Evolutionary conservation across 2,888 invertebrate genomes (phyloP), one percentile per base, ranked within the genome.

Genomic region (Brenthis ino): DNA sequence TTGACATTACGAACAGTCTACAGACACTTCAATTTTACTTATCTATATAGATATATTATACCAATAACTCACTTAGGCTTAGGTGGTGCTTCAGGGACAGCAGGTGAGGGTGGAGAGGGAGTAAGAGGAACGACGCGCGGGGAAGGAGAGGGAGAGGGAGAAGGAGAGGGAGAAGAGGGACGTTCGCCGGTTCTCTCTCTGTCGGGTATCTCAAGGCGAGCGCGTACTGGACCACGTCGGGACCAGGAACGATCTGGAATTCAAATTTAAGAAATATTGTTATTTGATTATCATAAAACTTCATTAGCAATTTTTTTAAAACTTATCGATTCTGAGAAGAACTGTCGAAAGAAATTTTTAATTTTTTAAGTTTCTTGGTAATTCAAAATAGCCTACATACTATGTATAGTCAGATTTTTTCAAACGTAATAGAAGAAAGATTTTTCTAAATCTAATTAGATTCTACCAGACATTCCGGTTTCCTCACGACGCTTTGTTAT

Each of bases 221-320:
- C 96, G 68, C 96, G 94, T 11, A 94, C 91, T 0, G 96, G 94
- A 64, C 95, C 95, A 77, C 97, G 95, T 0, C 98, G 94, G 0
- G 97, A 97, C 97, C 97, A 97, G 1, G 98, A 98, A 3, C 98
- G 96, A 89, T 98, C 98, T 95, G 82, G 1, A 50, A 43, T 43
- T 65, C 33, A 43, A 16, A 16, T 53, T 8, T 43, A 11, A 43
- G 37, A 43, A 11, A 43, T 43, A 43, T 43, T 43, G 16, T 14
- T 51, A 51, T 51, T 51, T 14, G 37, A 37, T 1, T 37, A 4
- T 6, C 20, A 20, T 6, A 37, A 37, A 6, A 37, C 37, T 6
- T 37, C 6, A 37, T 6, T 37, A 37, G 6, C 6, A 33, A 33
- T 20, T 33, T 33, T 37, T 6, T 5, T 8, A 37, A 37, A 37